Evolutionary conservation across 2,888 invertebrate genomes (phyloP).

Genomic region (Harmothoe impar): DNA sequence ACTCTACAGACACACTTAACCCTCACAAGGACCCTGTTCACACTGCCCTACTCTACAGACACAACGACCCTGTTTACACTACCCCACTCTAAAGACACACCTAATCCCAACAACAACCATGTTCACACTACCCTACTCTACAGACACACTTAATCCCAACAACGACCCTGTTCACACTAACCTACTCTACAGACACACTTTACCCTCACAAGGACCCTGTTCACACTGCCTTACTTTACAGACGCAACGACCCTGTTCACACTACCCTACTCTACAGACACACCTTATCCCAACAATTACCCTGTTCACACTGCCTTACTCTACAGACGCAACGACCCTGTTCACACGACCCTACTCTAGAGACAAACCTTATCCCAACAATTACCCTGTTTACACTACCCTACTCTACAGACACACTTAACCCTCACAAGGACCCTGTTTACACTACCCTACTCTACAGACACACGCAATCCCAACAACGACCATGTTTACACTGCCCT

Average conservation of each 20-base stretch:
- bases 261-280: background rate
- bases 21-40: background rate
- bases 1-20: background rate
- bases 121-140: background rate
- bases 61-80: background rate
- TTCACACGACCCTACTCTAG: background rate
- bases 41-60: background rate
- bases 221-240: background rate
- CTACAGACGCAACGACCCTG: background rate
- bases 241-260: background rate
- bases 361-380: too few species aligned
- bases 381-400: too few species aligned
- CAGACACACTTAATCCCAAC: too few species aligned
- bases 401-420: too few species aligned
- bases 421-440: too few species aligned
- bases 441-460: too few species aligned
- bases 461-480: too few species aligned
- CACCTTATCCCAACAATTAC: too few species aligned
- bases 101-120: background rate
- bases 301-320: background rate
- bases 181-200: background rate
- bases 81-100: background rate
- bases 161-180: background rate
- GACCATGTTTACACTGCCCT: too few species aligned
- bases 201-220: background rate